phyloP scores from a whole-genome alignment of 1,140 invertebrate species.

The Drosophila teissieri region DNA sequence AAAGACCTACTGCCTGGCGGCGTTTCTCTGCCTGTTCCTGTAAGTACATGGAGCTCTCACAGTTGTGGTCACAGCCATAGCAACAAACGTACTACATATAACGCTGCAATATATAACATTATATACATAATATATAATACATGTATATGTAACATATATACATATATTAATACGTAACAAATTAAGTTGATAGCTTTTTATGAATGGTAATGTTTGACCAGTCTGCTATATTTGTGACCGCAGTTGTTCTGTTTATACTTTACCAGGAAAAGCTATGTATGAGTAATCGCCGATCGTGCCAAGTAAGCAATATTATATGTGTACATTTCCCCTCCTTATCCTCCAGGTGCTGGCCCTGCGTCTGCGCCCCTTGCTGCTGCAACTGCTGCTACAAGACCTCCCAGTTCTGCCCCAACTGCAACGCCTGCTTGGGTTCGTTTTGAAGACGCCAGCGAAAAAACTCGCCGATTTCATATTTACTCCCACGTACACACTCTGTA shows the following conservation, averaged over 20 bases:
- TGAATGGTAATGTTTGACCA: background rate
- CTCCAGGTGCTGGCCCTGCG: conserved; percentile 86
- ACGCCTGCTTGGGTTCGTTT: conserved; percentile 86
- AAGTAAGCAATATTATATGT: background rate
- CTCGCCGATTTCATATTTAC: background rate
- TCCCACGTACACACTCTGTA: background rate
- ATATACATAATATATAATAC: no score
- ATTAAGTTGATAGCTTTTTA: no score
- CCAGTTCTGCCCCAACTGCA: conserved; percentile 89
- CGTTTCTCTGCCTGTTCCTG: conserved; percentile 48
- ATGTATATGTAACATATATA: no score
- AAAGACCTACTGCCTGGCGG: conserved; percentile 43
- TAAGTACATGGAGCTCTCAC: conserved; percentile 30
- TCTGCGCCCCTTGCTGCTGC: conserved; percentile 88
- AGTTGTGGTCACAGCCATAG: background rate
- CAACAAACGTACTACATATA: background rate
- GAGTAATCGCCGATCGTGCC: conserved; percentile 16
- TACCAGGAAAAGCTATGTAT: conserved; percentile 8
- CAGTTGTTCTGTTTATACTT: background rate
- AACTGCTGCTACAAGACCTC: conserved; percentile 87
- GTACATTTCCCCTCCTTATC: background rate
- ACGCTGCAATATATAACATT: no score
- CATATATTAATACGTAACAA: no score
- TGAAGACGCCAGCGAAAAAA: conserved; percentile 17
- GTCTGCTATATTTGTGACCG: background rate